Conservation (phyloP, 1,140 invertebrate species). For the Trinorchestia longiramus region DNA sequence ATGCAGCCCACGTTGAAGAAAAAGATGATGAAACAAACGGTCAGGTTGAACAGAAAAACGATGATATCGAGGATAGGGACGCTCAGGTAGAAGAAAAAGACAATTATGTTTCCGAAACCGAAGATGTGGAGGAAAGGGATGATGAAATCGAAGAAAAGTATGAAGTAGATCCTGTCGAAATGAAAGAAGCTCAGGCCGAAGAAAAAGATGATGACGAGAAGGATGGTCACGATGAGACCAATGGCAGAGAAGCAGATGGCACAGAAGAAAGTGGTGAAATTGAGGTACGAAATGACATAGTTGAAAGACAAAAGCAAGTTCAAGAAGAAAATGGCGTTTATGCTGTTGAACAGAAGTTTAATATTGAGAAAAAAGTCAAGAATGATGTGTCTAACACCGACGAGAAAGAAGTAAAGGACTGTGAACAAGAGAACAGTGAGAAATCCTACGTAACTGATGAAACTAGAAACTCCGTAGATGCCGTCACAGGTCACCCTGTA, state of each 20-base stretch:
- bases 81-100: not conserved
- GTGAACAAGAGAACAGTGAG: not conserved
- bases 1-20: not conserved
- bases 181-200: not conserved
- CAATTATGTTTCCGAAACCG: not conserved
- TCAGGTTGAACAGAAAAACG: not conserved
- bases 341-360: not conserved
- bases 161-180: not conserved
- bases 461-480: not conserved
- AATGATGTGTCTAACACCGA: not conserved
- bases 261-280: not conserved
- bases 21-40: not conserved
- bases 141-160: not conserved
- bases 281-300: not conserved
- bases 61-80: not conserved
- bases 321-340: not conserved
- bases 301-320: not conserved
- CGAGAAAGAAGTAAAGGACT: not conserved
- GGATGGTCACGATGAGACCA: not conserved
- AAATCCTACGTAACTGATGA: not conserved
- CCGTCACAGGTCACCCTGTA: not conserved
- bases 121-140: not conserved
- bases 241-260: not conserved
- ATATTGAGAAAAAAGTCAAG: not conserved
- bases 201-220: not conserved